These are phyloP conservation scores for Nematolebias whitei DNA, from an alignment of 2,113 vertebrate genomes.

Conservation along the genomic window DNA sequence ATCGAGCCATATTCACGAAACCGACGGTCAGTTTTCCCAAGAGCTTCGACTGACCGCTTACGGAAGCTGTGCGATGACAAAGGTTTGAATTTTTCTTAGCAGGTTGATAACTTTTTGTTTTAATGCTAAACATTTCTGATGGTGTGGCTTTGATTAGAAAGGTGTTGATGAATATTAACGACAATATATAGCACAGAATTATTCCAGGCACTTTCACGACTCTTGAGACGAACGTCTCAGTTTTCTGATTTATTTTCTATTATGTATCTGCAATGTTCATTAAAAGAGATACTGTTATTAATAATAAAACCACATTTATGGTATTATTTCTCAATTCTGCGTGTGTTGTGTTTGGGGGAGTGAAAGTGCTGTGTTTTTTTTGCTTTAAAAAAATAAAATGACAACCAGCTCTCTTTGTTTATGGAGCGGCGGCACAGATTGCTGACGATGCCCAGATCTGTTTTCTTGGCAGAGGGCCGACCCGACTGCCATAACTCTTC, in stretches of 20 bases:
- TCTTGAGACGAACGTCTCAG: conserved; percentile 72
- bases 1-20: conserved; percentile 75
- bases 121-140: conserved; percentile 53
- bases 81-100: conserved; percentile 37
- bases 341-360: conserved; percentile 24
- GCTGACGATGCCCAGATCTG: conserved; percentile 48
- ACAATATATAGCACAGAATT: conserved; percentile 81
- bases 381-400: conserved; percentile 15
- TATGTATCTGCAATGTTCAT: conserved; percentile 83
- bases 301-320: conserved; percentile 82
- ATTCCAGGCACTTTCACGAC: conserved; percentile 81
- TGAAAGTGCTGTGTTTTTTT: conserved; percentile 14
- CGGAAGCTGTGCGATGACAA: conserved; percentile 25
- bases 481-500: conserved; percentile 58
- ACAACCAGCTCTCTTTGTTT: conserved; percentile 48
- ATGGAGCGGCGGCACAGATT: conserved; percentile 39
- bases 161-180: conserved; percentile 55
- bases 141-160: conserved; percentile 51
- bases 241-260: conserved; percentile 81
- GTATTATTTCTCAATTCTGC: conserved; percentile 36
- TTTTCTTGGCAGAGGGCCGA: conserved; percentile 36
- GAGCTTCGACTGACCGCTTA: too few species aligned
- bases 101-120: conserved; percentile 53
- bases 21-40: conserved; percentile 29
- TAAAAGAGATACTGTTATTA: conserved; percentile 82